These are phyloP conservation scores for Diploptera punctata DNA, from an alignment of 2,888 invertebrate genomes.

Conservation along the genomic window DNA sequence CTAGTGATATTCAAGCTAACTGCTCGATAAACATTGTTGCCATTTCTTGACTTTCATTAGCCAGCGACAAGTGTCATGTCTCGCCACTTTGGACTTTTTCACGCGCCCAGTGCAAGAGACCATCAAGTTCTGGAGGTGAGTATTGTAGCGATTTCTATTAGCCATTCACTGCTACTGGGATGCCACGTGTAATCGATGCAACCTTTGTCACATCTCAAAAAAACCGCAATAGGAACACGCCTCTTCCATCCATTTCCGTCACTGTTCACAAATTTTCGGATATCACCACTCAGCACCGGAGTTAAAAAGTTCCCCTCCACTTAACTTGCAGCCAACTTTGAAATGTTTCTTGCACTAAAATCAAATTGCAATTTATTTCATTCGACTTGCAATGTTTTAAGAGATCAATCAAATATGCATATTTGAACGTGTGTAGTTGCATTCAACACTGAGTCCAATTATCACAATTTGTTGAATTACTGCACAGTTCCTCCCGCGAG, in stretches of 20 bases:
- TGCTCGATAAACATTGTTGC: neutral
- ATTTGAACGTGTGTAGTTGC: too few relatives aligned
- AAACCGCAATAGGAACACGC: neutral
- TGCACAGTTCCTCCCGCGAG: neutral
- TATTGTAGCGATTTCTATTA: neutral
- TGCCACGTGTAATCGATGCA: neutral
- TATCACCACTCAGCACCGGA: too few relatives aligned
- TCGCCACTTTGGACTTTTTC: neutral
- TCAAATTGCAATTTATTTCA: too few relatives aligned
- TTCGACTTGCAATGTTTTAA: too few relatives aligned
- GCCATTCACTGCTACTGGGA: conserved; percentile 2
- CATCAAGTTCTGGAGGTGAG: conserved; percentile 1
- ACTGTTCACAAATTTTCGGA: neutral
- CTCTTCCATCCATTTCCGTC: neutral
- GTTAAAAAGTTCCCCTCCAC: neutral
- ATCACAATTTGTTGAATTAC: neutral
- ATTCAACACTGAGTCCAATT: neutral
- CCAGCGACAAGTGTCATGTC: conserved; percentile 16
- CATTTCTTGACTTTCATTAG: neutral
- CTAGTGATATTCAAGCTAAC: neutral
- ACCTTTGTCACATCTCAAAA: neutral
- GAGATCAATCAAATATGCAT: too few relatives aligned
- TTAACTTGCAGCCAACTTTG: neutral
- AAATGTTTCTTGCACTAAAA: too few relatives aligned
- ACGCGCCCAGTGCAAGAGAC: neutral